These are phyloP conservation scores for Nipponacmea schrenckii DNA, from an alignment of 2,888 invertebrate species.

Conservation along the genomic window DNA sequence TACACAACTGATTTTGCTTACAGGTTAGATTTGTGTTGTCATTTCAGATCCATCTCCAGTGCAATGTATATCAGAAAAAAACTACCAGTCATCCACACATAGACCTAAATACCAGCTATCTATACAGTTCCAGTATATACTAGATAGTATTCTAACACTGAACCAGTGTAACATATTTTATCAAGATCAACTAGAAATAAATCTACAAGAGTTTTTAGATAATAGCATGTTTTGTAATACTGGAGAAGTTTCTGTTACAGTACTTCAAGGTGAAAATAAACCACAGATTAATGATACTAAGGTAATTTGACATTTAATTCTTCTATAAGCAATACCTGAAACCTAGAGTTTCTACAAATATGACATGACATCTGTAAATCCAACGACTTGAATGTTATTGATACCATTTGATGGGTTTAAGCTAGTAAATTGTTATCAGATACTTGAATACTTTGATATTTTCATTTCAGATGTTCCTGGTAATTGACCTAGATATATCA, in stretches of 20 bases:
- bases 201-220: constrained; percentile 13
- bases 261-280: not conserved
- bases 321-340: no score
- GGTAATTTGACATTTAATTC: not conserved
- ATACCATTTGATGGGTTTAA: no score
- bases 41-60: constrained; percentile 24
- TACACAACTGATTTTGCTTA: no score
- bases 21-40: not conserved
- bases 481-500: not conserved
- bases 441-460: no score
- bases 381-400: no score
- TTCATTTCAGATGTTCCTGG: no score
- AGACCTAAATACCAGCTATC: constrained; percentile 5
- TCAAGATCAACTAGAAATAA: constrained; percentile 10
- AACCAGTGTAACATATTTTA: constrained; percentile 19
- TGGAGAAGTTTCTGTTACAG: not conserved
- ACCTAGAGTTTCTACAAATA: no score
- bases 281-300: not conserved
- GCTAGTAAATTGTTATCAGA: no score
- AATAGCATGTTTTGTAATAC: not conserved
- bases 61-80: constrained; percentile 16
- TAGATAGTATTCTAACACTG: not conserved
- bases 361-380: no score
- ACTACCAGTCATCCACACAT: constrained; percentile 9
- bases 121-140: no score